These are phyloP conservation scores for Panurus biarmicus DNA, from an alignment of 2,113 vertebrate species.

Conservation along the genomic window DNA sequence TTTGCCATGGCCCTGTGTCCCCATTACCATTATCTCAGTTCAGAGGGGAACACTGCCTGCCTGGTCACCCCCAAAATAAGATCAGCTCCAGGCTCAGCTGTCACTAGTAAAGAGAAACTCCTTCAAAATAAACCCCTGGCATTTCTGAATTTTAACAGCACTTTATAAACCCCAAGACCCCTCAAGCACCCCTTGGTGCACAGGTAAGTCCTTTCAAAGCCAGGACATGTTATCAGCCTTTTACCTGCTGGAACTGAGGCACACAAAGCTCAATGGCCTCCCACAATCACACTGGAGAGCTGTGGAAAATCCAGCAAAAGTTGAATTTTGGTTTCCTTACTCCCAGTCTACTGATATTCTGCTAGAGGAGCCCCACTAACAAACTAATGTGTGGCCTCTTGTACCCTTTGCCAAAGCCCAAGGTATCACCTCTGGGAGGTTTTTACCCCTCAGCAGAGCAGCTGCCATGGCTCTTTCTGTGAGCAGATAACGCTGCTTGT, in stretches of 20 bases:
- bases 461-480: background rate
- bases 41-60: background rate
- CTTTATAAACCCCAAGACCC: background rate
- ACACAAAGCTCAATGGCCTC: background rate
- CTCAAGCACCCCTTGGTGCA: background rate
- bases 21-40: background rate
- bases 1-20: background rate
- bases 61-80: background rate
- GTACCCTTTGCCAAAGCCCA: background rate
- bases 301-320: background rate
- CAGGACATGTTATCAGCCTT: background rate
- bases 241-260: background rate
- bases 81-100: background rate
- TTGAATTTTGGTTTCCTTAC: background rate
- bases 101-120: background rate
- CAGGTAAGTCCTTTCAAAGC: background rate
- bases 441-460: background rate
- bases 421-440: background rate
- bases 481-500: background rate
- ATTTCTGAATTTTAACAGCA: background rate
- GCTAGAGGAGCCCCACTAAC: background rate
- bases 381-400: background rate
- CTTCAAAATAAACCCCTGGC: background rate
- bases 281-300: background rate
- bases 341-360: background rate